Conservation (phyloP, 2,888 invertebrate genomes). For the Invenusta paracnida region DNA sequence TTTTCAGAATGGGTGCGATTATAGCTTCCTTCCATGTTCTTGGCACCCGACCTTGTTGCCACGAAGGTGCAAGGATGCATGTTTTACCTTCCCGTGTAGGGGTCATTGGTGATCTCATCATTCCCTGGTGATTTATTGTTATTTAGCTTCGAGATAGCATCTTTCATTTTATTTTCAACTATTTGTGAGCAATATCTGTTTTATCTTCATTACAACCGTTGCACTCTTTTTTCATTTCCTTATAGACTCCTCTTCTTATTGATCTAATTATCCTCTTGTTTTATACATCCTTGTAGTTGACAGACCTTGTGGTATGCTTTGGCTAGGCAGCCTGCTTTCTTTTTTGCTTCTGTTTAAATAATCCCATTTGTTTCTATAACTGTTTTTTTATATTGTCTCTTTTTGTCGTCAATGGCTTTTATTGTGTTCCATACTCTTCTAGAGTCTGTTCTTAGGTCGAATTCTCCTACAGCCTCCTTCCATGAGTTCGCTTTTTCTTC, state of each 20-base stretch:
- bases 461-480: neutral
- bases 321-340: neutral
- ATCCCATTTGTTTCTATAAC: neutral
- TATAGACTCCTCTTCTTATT: constrained; percentile 11
- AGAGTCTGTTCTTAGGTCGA: neutral
- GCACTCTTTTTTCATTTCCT: neutral
- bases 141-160: neutral
- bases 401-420: neutral
- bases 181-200: neutral
- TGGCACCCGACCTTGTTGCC: neutral
- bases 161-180: neutral
- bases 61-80: neutral
- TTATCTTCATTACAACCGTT: neutral
- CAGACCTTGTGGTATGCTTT: neutral
- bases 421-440: neutral
- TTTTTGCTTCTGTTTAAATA: neutral
- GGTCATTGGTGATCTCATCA: constrained; percentile 4
- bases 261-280: neutral
- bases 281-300: neutral
- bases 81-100: neutral
- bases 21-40: constrained; percentile 43
- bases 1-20: constrained; percentile 47
- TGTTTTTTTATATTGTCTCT: neutral
- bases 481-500: neutral
- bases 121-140: neutral